Conservation (phyloP, 2,888 invertebrate species). For the Gerris lacustris region DNA sequence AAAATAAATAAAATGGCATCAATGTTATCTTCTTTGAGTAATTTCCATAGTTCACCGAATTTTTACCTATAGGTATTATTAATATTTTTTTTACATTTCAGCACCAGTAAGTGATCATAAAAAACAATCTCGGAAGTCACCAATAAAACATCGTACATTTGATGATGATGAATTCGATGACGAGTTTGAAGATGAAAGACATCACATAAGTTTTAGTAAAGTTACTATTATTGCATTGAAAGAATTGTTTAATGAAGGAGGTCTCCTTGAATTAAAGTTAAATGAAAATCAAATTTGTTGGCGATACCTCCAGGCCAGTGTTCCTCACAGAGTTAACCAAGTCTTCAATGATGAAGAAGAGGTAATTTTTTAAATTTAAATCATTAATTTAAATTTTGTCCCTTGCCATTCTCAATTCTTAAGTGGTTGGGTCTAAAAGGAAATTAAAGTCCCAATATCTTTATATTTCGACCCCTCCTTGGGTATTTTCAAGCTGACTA, state of each 20-base stretch:
- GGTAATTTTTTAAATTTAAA: too few species aligned
- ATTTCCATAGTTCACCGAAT: neutral
- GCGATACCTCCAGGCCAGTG: slow-evolving; percentile 2
- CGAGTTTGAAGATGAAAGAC: neutral
- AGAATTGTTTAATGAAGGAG: slow-evolving; percentile 9
- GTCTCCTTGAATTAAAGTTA: slow-evolving; percentile 4
- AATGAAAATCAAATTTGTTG: slow-evolving; percentile 8
- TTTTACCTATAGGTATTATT: neutral
- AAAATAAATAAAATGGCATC: too few species aligned
- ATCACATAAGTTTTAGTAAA: neutral
- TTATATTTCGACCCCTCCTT: too few species aligned
- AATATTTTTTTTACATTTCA: neutral
- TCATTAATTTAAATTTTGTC: too few species aligned
- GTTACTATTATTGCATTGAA: neutral
- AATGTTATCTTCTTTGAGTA: too few species aligned
- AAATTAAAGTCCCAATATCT: too few species aligned
- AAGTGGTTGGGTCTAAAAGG: too few species aligned
- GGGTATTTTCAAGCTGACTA: too few species aligned
- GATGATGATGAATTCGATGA: neutral
- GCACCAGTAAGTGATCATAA: neutral
- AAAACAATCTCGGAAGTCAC: slow-evolving; percentile 1
- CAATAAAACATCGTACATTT: neutral
- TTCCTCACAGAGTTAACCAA: slow-evolving; percentile 6
- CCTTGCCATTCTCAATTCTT: too few species aligned
- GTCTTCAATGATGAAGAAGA: neutral